These are phyloP conservation scores for Macrosiphum euphorbiae DNA, from an alignment of 2,888 invertebrate species.

Conservation along the genomic window DNA sequence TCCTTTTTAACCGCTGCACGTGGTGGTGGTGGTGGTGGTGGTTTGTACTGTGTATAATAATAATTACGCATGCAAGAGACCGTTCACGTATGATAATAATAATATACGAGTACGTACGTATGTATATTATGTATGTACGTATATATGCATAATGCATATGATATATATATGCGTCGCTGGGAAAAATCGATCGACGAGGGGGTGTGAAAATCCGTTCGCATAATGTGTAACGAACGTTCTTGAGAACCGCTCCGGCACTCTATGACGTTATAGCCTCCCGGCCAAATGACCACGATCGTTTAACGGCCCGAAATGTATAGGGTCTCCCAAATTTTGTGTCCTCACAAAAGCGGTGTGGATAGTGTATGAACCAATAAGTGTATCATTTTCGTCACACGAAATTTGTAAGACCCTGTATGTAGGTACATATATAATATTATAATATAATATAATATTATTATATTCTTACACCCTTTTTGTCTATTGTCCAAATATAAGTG, in stretches of 20 bases:
- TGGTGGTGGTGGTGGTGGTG: not conserved
- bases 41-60: not conserved
- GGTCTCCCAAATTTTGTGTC: not conserved
- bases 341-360: not conserved
- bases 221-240: constrained; percentile 37
- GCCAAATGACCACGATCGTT: constrained; percentile 49
- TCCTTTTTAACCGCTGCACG: constrained; percentile 34
- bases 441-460: no score
- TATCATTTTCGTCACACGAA: not conserved
- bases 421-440: not conserved
- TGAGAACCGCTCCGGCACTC: constrained; percentile 11
- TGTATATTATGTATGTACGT: not conserved
- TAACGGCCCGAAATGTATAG: constrained; percentile 28
- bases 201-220: constrained; percentile 39
- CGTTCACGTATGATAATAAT: not conserved
- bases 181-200: not conserved
- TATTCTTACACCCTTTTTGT: constrained; percentile 41
- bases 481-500: constrained; percentile 39
- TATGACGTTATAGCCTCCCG: not conserved
- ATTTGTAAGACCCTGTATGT: not conserved
- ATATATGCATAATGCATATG: not conserved
- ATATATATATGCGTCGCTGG: not conserved
- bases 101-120: not conserved
- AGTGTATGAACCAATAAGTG: not conserved
- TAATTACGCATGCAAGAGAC: constrained; percentile 11